Evolutionary conservation across 2,888 invertebrate species (phyloP), one percentile per base, ranked within the genome.

Genomic region (Lamproptera curius): DNA sequence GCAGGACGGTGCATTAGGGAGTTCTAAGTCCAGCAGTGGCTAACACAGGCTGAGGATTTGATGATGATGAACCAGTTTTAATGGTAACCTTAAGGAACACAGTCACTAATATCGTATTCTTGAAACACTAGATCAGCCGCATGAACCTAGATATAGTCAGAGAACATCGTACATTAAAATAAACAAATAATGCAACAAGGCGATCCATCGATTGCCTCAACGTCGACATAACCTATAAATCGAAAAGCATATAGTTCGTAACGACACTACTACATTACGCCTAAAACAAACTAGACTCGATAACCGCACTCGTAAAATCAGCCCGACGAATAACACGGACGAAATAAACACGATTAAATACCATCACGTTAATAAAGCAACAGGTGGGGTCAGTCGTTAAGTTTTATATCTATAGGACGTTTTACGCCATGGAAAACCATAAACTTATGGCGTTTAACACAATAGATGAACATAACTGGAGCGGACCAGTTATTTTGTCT

Each of bases 181-280:
- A 20, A 20, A 20, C 6, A 20, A 20, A 20, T 6, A 20, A 20
- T 6, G 20, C 20, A 3, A 20, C 6, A 6, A 9, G 14, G 15
- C 15, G 14, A 16, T 48, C 40, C 35, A 10, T 14, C 20, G 15
- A 43, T 23, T 55, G 55, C 52, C 55, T 56, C 56, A 55, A 54
- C 28, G 35, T 46, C 28, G n/a, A 34, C 42, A 42, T 36, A 55
- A 53, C 53, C 50, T 55, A 56, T 28, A 38, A 41, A 45, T 41
- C 33, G 26, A 38, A 37, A 37, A 37, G 15, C n/a, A 11, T 37
- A 13, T 11, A 9, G 16, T 16, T 11, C 14, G 42, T 9, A 16
- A 40, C 20, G 23, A 57, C 56, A 63, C 61, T 68, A 70, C 71
- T 63, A 67, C 58, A 66, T 73, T 72, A 73, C 73, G 70, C 70